phyloP scores from a whole-genome alignment of 2,888 invertebrate genomes.

The Trichopria drosophilae region DNA sequence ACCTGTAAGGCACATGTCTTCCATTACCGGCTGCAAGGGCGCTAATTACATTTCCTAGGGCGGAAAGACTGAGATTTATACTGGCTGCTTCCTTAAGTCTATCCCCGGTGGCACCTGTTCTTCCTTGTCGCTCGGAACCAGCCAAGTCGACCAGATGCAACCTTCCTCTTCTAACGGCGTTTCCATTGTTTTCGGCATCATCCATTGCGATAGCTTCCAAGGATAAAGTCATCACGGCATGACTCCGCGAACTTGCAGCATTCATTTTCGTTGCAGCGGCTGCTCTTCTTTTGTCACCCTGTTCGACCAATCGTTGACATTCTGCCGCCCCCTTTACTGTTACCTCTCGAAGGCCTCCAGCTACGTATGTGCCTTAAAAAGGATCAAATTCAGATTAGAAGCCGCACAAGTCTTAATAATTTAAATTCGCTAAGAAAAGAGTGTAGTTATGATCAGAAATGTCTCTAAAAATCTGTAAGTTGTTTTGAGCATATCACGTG shows the following conservation, averaged over 20 bases:
- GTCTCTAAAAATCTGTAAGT: too few species aligned
- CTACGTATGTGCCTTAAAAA: constrained; percentile 68
- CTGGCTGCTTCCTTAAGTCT: constrained; percentile 86
- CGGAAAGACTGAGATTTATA: constrained; percentile 84
- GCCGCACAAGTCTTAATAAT: too few species aligned
- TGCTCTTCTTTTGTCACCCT: constrained; percentile 78
- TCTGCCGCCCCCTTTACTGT: constrained; percentile 75
- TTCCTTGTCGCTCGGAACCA: constrained; percentile 83
- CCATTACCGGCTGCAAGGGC: constrained; percentile 77
- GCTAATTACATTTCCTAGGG: constrained; percentile 87
- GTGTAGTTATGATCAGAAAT: too few species aligned
- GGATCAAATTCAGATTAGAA: too few species aligned
- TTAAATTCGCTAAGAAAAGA: too few species aligned
- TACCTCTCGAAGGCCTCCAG: constrained; percentile 59
- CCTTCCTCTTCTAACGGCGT: constrained; percentile 70
- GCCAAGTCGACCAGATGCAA: constrained; percentile 87
- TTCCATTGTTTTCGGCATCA: constrained; percentile 45
- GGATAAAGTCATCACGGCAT: constrained; percentile 84
- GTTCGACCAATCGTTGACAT: constrained; percentile 73
- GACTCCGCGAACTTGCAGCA: constrained; percentile 81
- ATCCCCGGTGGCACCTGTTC: constrained; percentile 83
- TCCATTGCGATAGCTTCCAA: constrained; percentile 75
- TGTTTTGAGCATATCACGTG: too few species aligned
- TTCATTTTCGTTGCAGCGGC: constrained; percentile 89
- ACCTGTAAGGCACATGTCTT: constrained; percentile 72